A percentile compares a stretch with the other conserved stretches of the same genome.
These are phyloP conservation scores for Vanessa atalanta DNA, from an alignment of 1,140 invertebrate species.

Conservation along the genomic window DNA sequence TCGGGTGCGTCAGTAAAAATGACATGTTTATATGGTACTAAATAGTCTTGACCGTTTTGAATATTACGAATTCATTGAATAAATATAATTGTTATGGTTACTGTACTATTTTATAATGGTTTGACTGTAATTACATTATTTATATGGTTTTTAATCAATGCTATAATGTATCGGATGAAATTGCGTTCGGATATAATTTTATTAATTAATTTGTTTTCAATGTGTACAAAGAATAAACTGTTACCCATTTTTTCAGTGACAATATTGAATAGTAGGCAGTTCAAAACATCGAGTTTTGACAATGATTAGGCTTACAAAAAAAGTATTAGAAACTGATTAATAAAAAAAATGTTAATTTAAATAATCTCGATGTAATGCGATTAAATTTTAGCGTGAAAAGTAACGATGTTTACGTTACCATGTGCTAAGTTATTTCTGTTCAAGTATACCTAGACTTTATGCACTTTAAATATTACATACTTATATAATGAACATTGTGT, in stretches of 20 bases:
- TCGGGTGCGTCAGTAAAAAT: slow-evolving; percentile 32
- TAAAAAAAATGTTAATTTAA: not conserved
- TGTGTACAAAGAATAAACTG: too few relatives aligned
- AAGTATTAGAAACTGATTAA: too few relatives aligned
- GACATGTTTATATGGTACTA: not conserved
- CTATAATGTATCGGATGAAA: not conserved
- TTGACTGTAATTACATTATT: too few relatives aligned
- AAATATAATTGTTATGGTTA: not conserved
- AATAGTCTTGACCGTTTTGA: not conserved
- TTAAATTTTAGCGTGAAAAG: too few relatives aligned
- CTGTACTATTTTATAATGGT: not conserved
- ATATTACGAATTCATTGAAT: not conserved
- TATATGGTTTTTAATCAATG: too few relatives aligned
- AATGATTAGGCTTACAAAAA: not conserved
- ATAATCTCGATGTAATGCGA: not conserved
- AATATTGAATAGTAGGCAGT: not conserved
- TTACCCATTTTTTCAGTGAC: too few relatives aligned
- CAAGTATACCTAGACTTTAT: too few relatives aligned
- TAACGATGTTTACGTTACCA: too few relatives aligned
- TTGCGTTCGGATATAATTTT: not conserved
- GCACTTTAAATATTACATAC: not conserved
- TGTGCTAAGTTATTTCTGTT: too few relatives aligned
- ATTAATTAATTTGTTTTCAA: not conserved
- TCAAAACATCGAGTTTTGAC: not conserved
- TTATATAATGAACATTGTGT: not conserved